Percentiles rank a stretch among this genome's conserved stretches.
Evolutionary conservation across 2,888 invertebrate species (phyloP).

Genomic region (Amaurobius ferox): DNA sequence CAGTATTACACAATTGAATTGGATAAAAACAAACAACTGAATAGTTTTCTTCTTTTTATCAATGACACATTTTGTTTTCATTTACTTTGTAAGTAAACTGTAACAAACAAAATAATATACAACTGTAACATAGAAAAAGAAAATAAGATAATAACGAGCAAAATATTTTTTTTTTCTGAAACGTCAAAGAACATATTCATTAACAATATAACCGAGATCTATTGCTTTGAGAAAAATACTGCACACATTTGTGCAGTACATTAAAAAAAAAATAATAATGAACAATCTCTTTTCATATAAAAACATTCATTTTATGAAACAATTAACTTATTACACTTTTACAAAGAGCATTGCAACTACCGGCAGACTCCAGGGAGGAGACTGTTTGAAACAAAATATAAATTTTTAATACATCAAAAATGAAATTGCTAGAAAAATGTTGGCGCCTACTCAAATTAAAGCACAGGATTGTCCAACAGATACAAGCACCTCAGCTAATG

Average conservation of each 20-base stretch:
- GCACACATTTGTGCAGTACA: conserved; percentile 43
- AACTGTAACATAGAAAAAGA: conserved; percentile 24
- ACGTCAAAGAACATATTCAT: conserved; percentile 42
- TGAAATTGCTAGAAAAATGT: conserved; percentile 15
- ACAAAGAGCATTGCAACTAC: conserved; percentile 28
- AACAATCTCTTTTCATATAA: conserved; percentile 42
- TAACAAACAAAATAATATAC: conserved; percentile 55
- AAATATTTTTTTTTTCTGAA: conserved; percentile 27
- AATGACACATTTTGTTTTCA: conserved; percentile 32
- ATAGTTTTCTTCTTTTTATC: not conserved
- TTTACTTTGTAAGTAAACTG: conserved; percentile 38
- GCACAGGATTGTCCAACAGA: not conserved
- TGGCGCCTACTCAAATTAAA: conserved; percentile 17
- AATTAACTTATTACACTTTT: conserved; percentile 40
- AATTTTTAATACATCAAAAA: not conserved
- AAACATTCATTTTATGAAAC: conserved; percentile 33
- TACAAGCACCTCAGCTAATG: too few relatives aligned
- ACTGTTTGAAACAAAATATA: not conserved
- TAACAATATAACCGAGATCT: conserved; percentile 68
- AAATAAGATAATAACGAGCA: conserved; percentile 36
- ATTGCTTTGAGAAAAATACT: conserved; percentile 57
- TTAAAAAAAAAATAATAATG: conserved; percentile 53
- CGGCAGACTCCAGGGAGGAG: conserved; percentile 16
- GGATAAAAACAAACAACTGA: conserved; percentile 39
- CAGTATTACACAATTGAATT: conserved; percentile 56